These are phyloP conservation scores for Leptopterna dolabrata DNA, from an alignment of 2,888 invertebrate genomes.

Conservation along the genomic window DNA sequence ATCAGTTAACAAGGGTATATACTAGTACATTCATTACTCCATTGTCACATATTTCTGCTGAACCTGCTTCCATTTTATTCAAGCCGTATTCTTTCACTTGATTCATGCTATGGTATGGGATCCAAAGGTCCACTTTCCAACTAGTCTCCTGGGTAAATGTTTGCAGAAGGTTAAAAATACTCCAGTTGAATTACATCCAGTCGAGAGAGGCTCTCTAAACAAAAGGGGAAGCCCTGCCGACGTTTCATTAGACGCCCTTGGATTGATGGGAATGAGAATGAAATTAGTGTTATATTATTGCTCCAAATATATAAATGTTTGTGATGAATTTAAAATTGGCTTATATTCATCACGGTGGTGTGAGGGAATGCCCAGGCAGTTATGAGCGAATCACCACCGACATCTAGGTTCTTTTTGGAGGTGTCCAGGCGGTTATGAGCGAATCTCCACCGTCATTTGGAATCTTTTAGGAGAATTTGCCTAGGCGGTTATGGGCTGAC, in stretches of 20 bases:
- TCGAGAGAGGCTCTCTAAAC: not conserved
- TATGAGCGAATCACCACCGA: too few species aligned
- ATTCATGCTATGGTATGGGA: not conserved
- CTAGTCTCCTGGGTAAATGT: slow-evolving; percentile 6
- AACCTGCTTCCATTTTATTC: not conserved
- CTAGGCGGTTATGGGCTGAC: too few species aligned
- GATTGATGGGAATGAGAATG: not conserved
- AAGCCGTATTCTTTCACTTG: not conserved
- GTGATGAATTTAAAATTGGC: too few species aligned
- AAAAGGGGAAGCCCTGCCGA: not conserved
- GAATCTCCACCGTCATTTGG: too few species aligned
- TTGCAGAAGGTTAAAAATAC: slow-evolving; percentile 27
- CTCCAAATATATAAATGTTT: not conserved
- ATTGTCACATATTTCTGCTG: too few species aligned
- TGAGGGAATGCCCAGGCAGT: too few species aligned
- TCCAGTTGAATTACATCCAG: slow-evolving; percentile 26
- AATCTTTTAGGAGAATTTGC: too few species aligned
- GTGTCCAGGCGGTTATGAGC: too few species aligned
- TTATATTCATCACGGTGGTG: too few species aligned
- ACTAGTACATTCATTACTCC: too few species aligned
- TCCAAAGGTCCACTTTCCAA: not conserved
- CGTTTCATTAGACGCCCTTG: not conserved
- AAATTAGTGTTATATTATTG: not conserved
- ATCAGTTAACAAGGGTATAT: too few species aligned
- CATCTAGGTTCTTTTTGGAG: too few species aligned